Base-by-base conservation (phyloP, 2,113 vertebrate genomes). In the Cyrtonyx montezumae region DNA sequence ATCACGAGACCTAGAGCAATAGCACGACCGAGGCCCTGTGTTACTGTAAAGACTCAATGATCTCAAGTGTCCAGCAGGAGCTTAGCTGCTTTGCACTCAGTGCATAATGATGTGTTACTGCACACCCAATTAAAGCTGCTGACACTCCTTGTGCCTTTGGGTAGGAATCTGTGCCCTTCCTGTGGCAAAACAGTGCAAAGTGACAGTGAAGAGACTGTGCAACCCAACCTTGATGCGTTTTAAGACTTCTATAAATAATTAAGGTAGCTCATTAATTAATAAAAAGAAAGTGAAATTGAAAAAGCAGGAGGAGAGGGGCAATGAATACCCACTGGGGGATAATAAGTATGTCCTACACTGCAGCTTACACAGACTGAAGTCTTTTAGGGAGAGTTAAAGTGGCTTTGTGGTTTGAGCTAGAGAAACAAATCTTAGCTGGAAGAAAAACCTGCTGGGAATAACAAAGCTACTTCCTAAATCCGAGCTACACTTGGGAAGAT, bases 401-500 rank as follows among this genome's bases (percentile, higher is more conserved):
- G 87, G 79, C 89, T 94, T 91, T 88, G 90, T 94, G 93, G 93
- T 94, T 96, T 95, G 85, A 91, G 80, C 67, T 92, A 30, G 56
- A 93, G 93, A 96, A 96, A 95, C 95, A 96, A 95, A 96, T 91
- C 90, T 94, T 87, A 82, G 67, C 79, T 93, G 61, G 43, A 94
- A 88, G 71, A 51, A 96, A 95, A 92, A 45, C 67, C 96, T 79
- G 48, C 59, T 37, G 91, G 94, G 94, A 95, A 90, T 90, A 93
- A 59, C 45, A 94, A 87, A 95, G 79, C 70, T 89, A n/a, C 84
- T 93, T 96, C 85, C 87, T 81, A 96, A 96, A 95, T 40, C 91
- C 84, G 48, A 62, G 79, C 79, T 87, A 65, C 84, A 82, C 79
- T 95, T 80, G 79, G 63, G 85, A 91, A 95, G 93, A 71, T 80